phyloP scores from a whole-genome alignment of 2,113 vertebrate genomes.

The Gila orcuttii region DNA sequence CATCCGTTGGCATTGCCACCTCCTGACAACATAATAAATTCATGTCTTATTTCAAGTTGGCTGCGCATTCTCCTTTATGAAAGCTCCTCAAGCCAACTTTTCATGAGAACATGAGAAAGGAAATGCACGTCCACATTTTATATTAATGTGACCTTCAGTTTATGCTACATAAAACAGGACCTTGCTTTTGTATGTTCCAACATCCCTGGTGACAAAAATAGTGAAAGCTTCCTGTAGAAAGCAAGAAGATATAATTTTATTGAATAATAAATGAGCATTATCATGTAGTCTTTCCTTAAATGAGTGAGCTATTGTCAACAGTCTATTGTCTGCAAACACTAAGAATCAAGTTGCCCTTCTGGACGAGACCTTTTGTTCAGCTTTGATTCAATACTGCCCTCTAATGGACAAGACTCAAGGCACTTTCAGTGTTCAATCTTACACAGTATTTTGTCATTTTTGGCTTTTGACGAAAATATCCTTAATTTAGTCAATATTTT shows the following conservation, averaged over 20 bases:
- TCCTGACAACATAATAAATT: slow-evolving; percentile 37
- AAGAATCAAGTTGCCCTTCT: neutral
- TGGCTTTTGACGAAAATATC: neutral
- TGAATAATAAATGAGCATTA: neutral
- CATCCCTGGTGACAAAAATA: slow-evolving; percentile 19
- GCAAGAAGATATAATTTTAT: neutral
- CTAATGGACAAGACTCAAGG: neutral
- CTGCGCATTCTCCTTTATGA: slow-evolving; percentile 29
- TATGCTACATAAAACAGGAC: slow-evolving; percentile 1
- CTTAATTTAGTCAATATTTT: neutral
- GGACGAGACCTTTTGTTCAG: neutral
- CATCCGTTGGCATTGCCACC: slow-evolving; percentile 13
- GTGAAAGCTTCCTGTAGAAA: neutral
- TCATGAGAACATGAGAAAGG: neutral
- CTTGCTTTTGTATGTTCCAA: slow-evolving; percentile 3
- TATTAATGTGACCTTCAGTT: slow-evolving; percentile 34
- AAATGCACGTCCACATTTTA: slow-evolving; percentile 16
- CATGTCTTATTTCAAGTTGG: slow-evolving; percentile 36
- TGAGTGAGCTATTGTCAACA: neutral
- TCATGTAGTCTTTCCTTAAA: neutral
- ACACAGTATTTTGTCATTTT: neutral
- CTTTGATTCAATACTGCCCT: slow-evolving; percentile 32
- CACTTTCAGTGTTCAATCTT: neutral
- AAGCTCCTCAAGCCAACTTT: slow-evolving; percentile 21
- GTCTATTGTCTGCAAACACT: neutral